A percentile compares a stretch with the other conserved stretches of the same genome.
These are phyloP conservation scores for Anorthoa munda DNA, from an alignment of 2,888 invertebrate genomes.

Conservation along the genomic window DNA sequence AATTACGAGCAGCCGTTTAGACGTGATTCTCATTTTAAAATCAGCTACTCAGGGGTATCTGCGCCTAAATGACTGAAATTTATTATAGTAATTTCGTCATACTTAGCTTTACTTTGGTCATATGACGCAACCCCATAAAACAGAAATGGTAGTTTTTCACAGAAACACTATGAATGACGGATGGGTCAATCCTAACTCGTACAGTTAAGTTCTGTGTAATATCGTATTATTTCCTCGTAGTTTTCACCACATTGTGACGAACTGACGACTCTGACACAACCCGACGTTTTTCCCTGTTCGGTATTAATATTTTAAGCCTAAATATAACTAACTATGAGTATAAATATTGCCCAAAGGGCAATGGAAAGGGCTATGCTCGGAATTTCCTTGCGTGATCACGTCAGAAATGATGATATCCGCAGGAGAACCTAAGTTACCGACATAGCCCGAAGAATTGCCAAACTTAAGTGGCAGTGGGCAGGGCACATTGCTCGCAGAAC, in stretches of 20 bases:
- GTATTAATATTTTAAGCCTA: background rate
- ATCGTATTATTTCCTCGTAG: constrained; percentile 19
- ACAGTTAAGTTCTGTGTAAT: background rate
- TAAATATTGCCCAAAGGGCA: no score
- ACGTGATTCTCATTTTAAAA: no score
- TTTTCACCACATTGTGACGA: constrained; percentile 14
- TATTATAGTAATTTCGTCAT: background rate
- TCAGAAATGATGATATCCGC: no score
- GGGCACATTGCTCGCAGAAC: no score
- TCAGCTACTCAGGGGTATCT: background rate
- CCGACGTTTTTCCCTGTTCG: background rate
- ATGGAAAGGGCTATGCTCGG: no score
- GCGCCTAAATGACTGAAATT: no score
- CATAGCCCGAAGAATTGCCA: no score
- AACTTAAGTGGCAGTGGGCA: no score
- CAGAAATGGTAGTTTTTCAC: constrained; percentile 3
- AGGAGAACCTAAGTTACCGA: no score
- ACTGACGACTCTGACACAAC: background rate
- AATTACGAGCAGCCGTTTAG: no score
- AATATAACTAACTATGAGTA: background rate
- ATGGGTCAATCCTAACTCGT: constrained; percentile 6
- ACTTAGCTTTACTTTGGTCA: background rate
- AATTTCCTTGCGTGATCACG: no score
- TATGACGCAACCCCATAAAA: background rate
- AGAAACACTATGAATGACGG: constrained; percentile 1